Evolutionary conservation across 1,140 invertebrate species (phyloP).

Genomic region (Anastatus disparis): DNA sequence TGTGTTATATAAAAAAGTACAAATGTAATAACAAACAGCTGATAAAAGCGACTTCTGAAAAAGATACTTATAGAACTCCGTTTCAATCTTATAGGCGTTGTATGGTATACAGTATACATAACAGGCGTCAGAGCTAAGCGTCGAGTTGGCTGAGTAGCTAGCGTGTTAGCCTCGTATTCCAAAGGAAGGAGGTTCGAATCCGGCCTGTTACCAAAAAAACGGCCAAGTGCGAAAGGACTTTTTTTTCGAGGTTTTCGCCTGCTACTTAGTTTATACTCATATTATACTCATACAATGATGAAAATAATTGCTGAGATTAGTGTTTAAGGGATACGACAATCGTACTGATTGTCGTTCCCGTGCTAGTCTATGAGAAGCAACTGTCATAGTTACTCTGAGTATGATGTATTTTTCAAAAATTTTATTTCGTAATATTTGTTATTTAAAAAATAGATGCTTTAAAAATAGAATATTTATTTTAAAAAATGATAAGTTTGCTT

Average conservation of each 20-base stretch:
- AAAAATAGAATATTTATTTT: too few species aligned
- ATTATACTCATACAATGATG: conserved; percentile 60
- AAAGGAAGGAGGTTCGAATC: conserved; percentile 8
- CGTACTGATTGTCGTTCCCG: conserved; percentile 47
- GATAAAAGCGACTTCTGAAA: too few species aligned
- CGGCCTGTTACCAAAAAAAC: background rate
- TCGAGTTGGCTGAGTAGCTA: conserved; percentile 16
- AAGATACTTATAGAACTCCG: too few species aligned
- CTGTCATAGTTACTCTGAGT: conserved; percentile 66
- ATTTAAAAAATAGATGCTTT: background rate
- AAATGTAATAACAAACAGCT: too few species aligned
- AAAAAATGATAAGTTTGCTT: background rate
- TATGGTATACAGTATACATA: too few species aligned
- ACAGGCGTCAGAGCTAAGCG: background rate
- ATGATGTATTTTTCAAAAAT: conserved; percentile 47
- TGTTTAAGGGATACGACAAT: conserved; percentile 40
- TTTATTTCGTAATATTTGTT: background rate
- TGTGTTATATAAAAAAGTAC: too few species aligned
- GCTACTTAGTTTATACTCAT: too few species aligned
- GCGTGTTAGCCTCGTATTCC: background rate
- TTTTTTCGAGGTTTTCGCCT: conserved; percentile 13
- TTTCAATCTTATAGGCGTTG: too few species aligned
- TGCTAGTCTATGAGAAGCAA: conserved; percentile 47
- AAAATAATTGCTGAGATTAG: conserved; percentile 51
- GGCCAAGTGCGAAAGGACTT: background rate